phyloP scores from a whole-genome alignment of 30 jellyfish, hydroid and myxozoan species.

The Calvadosia cruxmelitensis region DNA sequence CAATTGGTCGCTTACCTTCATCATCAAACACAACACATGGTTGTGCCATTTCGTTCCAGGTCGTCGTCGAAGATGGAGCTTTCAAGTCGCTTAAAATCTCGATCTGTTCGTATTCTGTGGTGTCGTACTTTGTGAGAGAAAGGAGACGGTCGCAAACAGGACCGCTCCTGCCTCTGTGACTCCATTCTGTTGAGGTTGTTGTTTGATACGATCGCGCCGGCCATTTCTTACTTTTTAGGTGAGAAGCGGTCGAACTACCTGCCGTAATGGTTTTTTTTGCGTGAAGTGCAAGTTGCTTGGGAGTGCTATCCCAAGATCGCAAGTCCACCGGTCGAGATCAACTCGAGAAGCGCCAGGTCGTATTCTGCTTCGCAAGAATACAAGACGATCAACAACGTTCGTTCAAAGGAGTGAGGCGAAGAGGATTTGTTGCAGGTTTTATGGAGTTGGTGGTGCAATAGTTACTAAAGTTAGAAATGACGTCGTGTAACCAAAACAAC shows the following conservation, averaged over 20 bases:
- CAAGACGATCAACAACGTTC: neutral
- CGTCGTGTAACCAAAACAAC: neutral
- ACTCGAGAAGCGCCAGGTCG: neutral
- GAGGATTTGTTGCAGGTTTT: neutral
- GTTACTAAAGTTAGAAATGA: neutral
- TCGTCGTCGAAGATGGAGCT: neutral
- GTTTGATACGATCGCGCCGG: neutral
- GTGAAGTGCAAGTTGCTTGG: neutral
- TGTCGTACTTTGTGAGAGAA: neutral
- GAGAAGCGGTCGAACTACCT: neutral
- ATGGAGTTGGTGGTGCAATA: neutral
- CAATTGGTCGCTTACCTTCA: neutral
- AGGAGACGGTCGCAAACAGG: neutral
- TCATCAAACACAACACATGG: neutral
- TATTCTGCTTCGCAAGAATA: neutral
- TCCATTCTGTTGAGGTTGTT: neutral
- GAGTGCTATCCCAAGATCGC: neutral
- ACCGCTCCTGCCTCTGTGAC: neutral
- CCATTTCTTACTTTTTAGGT: neutral
- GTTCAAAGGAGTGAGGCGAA: neutral
- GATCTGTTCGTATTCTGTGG: neutral
- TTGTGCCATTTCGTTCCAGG: neutral
- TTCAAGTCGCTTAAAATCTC: neutral
- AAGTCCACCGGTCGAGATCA: neutral
- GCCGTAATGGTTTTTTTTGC: neutral